Percentiles rank a stretch among this genome's conserved stretches.
phyloP scores from a whole-genome alignment of 2,888 invertebrate genomes.

The Drosophila kokeensis region DNA sequence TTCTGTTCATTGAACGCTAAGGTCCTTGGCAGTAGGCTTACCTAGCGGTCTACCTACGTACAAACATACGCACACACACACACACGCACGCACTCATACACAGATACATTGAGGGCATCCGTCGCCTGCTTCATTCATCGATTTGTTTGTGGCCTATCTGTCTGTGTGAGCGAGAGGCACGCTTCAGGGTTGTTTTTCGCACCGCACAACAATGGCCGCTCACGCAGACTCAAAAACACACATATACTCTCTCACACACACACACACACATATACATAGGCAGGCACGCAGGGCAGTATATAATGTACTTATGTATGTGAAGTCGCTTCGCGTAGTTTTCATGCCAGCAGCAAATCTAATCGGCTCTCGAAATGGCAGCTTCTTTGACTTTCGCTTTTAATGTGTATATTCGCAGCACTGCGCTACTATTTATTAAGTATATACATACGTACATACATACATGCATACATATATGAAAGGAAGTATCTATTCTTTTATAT shows the following conservation, averaged over 20 bases:
- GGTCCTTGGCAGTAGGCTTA: slow-evolving; percentile 61
- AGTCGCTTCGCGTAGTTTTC: slow-evolving; percentile 43
- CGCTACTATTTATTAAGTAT: slow-evolving; percentile 48
- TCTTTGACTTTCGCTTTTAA: slow-evolving; percentile 77
- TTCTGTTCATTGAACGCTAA: slow-evolving; percentile 49
- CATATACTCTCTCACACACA: slow-evolving; percentile 31
- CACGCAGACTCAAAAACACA: slow-evolving; percentile 50
- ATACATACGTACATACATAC: slow-evolving; percentile 7
- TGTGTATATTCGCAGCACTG: slow-evolving; percentile 45
- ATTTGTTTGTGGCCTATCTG: slow-evolving; percentile 75
- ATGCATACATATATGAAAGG: slow-evolving; percentile 4
- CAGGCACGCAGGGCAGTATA: slow-evolving; percentile 50
- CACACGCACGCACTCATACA: slow-evolving; percentile 8
- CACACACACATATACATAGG: not conserved
- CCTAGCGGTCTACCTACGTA: slow-evolving; percentile 62
- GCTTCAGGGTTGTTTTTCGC: slow-evolving; percentile 77
- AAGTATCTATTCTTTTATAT: slow-evolving; percentile 19
- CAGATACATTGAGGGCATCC: slow-evolving; percentile 30
- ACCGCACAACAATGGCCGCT: slow-evolving; percentile 78
- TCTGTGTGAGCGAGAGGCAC: slow-evolving; percentile 64
- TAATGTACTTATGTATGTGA: slow-evolving; percentile 49
- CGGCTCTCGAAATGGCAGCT: slow-evolving; percentile 65
- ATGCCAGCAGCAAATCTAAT: slow-evolving; percentile 53
- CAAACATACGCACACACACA: slow-evolving; percentile 29
- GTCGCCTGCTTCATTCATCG: slow-evolving; percentile 71